phyloP scores from a whole-genome alignment of 2,113 vertebrate species.

The Passerina amoena region DNA sequence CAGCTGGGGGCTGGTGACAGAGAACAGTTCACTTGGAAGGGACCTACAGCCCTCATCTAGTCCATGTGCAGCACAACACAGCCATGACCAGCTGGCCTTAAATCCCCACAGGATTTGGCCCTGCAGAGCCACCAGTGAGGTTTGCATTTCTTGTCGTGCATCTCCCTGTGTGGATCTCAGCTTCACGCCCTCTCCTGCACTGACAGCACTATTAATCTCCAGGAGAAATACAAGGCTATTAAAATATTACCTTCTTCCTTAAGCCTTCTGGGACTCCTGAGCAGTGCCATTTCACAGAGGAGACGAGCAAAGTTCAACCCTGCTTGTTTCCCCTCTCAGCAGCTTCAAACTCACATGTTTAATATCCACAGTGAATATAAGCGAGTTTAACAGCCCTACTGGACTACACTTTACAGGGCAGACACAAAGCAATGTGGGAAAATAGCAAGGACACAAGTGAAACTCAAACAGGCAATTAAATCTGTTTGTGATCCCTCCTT shows the following conservation, averaged over 20 bases:
- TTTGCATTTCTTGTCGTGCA: background rate
- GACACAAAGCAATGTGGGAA: background rate
- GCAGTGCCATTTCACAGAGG: background rate
- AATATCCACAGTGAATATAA: background rate
- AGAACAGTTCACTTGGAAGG: background rate
- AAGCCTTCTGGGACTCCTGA: constrained; percentile 21
- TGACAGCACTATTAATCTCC: constrained; percentile 41
- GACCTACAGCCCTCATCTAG: background rate
- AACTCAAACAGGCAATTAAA: background rate
- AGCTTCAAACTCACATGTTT: constrained; percentile 4
- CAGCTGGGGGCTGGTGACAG: background rate
- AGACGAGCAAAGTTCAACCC: constrained; percentile 7
- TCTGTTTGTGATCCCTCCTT: background rate
- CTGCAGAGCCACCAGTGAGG: background rate
- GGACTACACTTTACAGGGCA: background rate
- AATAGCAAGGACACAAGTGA: background rate
- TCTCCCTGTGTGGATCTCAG: background rate
- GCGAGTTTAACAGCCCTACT: background rate
- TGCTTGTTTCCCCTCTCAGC: background rate
- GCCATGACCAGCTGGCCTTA: background rate
- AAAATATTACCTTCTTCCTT: constrained; percentile 49
- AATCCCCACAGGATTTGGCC: background rate
- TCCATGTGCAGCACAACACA: background rate
- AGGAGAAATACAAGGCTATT: constrained; percentile 45
- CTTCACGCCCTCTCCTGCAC: background rate